Conservation (phyloP, 2,888 invertebrate species). For the Nematopogon swammerdamellus region DNA sequence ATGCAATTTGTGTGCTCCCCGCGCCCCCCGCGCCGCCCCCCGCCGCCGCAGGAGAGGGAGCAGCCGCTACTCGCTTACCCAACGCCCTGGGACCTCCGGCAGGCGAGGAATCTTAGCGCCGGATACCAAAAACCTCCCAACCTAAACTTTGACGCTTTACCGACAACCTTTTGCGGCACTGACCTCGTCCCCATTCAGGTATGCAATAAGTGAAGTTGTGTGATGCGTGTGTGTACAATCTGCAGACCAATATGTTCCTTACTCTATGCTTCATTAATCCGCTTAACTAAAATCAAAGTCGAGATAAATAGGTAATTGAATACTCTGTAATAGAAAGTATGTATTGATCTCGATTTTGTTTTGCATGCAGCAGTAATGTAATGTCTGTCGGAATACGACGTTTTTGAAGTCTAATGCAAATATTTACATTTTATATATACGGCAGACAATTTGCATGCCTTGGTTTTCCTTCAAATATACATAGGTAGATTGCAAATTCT, state of each 20-base stretch:
- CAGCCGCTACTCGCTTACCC: slow-evolving; percentile 4
- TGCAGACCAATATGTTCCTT: not conserved
- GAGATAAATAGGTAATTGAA: not conserved
- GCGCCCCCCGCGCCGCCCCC: slow-evolving; percentile 36
- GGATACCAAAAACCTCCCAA: slow-evolving; percentile 54
- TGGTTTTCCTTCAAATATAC: no score
- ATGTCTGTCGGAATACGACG: no score
- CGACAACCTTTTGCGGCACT: slow-evolving; percentile 48
- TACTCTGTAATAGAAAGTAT: no score
- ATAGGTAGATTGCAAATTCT: no score
- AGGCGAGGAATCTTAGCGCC: slow-evolving; percentile 14
- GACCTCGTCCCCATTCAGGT: slow-evolving; percentile 54
- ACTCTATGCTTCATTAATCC: not conserved
- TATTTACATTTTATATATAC: no score
- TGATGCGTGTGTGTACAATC: slow-evolving; percentile 1
- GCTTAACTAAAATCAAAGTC: not conserved
- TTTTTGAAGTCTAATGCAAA: no score
- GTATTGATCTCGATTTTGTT: not conserved
- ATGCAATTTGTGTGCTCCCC: slow-evolving; percentile 14
- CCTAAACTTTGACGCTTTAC: slow-evolving; percentile 50
- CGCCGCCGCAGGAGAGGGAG: slow-evolving; percentile 23
- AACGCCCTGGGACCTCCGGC: not conserved
- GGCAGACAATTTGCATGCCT: no score
- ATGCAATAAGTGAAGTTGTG: slow-evolving; percentile 32
- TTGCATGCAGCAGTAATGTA: not conserved